phyloP scores from a whole-genome alignment of 2,797 vertebrate species.

The Gadopsis marmoratus region DNA sequence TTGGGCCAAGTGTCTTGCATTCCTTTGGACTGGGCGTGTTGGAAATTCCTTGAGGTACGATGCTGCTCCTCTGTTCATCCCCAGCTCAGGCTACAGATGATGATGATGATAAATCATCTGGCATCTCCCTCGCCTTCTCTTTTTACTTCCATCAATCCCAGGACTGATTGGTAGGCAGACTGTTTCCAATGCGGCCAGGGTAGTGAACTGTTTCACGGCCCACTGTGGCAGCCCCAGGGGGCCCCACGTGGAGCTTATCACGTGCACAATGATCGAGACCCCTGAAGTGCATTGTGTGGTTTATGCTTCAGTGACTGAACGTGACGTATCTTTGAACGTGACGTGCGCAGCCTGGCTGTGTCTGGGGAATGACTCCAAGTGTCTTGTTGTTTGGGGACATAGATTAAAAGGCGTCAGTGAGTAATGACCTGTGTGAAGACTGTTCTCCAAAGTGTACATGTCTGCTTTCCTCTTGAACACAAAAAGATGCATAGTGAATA shows the following conservation, averaged over 20 bases:
- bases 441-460: conserved; percentile 1
- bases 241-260: conserved; percentile 38
- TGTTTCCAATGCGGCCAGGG: conserved; percentile 44
- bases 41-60: conserved; percentile 1
- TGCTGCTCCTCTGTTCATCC: conserved; percentile 1
- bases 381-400: conserved; percentile 3
- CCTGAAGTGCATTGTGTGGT: conserved; percentile 41
- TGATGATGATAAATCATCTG: conserved; percentile 18
- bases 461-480: neutral
- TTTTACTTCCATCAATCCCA: conserved; percentile 36
- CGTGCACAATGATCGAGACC: conserved; percentile 32
- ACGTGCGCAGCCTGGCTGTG: neutral
- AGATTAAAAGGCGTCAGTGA: neutral
- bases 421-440: neutral
- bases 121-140: conserved; percentile 16
- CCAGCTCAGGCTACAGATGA: conserved; percentile 15
- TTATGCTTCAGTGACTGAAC: conserved; percentile 38
- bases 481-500: too few species aligned
- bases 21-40: conserved; percentile 29
- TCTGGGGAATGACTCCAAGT: neutral
- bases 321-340: conserved; percentile 35
- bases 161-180: conserved; percentile 36
- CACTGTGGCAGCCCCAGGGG: conserved; percentile 15
- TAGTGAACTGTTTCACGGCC: conserved; percentile 21
- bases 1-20: conserved; percentile 19